Conservation (phyloP, 2,888 invertebrate genomes). For the Lordiphosa andalusiaca region DNA sequence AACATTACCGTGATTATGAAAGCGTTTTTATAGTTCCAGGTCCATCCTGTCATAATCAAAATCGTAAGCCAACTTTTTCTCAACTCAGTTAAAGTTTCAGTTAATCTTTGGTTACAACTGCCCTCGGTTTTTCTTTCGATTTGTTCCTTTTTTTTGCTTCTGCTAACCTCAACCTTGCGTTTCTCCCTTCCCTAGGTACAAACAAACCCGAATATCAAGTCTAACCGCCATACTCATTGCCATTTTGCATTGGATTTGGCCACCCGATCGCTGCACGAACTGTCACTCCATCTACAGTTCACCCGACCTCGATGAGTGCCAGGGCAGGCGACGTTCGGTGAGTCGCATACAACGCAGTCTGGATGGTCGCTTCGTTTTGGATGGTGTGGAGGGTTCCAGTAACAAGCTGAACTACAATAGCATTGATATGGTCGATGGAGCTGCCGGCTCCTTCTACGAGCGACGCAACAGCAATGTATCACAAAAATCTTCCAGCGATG, state of each 20-base stretch:
- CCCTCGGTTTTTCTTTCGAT: constrained; percentile 2
- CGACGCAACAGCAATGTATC: constrained; percentile 83
- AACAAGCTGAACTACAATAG: constrained; percentile 31
- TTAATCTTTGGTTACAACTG: constrained; percentile 9
- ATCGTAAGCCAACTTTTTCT: constrained; percentile 81
- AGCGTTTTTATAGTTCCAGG: constrained; percentile 88
- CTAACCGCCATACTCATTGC: constrained; percentile 86
- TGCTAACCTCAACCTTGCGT: background rate
- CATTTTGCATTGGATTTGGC: constrained; percentile 88
- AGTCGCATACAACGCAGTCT: constrained; percentile 87
- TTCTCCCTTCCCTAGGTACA: constrained; percentile 84
- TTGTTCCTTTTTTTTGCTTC: background rate
- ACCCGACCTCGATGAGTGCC: constrained; percentile 76
- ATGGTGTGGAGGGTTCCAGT: constrained; percentile 11
- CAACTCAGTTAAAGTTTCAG: constrained; percentile 25
- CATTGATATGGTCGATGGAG: constrained; percentile 61
- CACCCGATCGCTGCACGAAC: constrained; percentile 85
- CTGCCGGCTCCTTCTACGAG: constrained; percentile 37
- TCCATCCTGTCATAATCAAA: constrained; percentile 84
- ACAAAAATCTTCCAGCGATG: constrained; percentile 86
- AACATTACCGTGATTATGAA: constrained; percentile 87
- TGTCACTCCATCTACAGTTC: constrained; percentile 81
- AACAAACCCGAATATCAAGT: constrained; percentile 97
- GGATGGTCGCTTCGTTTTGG: constrained; percentile 87
- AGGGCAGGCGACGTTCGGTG: constrained; percentile 77